These are phyloP conservation scores for Callionymus lyra DNA, from an alignment of 2,113 vertebrate genomes.

Conservation along the genomic window DNA sequence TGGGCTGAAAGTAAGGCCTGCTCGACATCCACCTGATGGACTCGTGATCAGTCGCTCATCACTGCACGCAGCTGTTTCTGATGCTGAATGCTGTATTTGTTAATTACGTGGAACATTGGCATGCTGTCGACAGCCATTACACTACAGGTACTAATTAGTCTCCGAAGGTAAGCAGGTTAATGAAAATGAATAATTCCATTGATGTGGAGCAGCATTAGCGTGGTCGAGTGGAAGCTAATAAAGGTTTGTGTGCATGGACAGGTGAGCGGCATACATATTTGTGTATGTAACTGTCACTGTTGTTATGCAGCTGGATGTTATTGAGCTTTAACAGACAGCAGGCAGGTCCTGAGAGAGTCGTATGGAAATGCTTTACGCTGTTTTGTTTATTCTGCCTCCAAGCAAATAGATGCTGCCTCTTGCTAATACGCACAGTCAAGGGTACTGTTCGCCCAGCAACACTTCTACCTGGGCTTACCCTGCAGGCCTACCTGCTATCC, in stretches of 20 bases:
- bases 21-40: conserved; percentile 17
- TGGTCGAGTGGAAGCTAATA: conserved; percentile 33
- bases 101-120: conserved; percentile 67
- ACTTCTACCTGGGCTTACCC: conserved; percentile 25
- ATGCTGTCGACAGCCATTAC: conserved; percentile 65
- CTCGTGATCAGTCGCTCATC: conserved; percentile 9
- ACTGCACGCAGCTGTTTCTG: conserved; percentile 48
- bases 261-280: conserved; percentile 6
- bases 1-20: conserved; percentile 27
- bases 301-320: conserved; percentile 14
- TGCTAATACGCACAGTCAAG: conserved; percentile 23
- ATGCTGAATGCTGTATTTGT: conserved; percentile 63
- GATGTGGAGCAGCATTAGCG: conserved; percentile 44
- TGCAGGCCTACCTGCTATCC: conserved; percentile 24
- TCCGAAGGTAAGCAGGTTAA: conserved; percentile 54
- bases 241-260: too few species aligned
- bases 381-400: conserved; percentile 34
- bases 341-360: conserved; percentile 15
- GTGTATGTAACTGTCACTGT: conserved; percentile 6
- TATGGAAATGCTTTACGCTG: conserved; percentile 18
- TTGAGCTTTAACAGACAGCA: conserved; percentile 14
- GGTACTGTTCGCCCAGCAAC: conserved; percentile 8
- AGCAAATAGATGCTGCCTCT: conserved; percentile 16
- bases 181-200: conserved; percentile 58
- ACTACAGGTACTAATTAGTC: conserved; percentile 60